phyloP scores from a whole-genome alignment of 2,888 invertebrate genomes.

The Bugulina stolonifera region DNA sequence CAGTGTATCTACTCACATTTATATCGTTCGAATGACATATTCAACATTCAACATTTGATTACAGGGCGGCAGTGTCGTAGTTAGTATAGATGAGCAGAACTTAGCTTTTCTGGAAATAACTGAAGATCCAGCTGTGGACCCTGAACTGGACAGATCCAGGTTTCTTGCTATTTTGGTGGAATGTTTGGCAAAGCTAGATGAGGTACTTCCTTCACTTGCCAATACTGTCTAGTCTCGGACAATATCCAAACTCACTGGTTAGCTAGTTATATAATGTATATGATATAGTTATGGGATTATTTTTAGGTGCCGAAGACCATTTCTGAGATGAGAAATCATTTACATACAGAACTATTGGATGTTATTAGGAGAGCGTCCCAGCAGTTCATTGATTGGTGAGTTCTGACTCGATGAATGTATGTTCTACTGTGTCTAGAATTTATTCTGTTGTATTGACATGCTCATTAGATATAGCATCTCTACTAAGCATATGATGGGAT shows the following conservation, averaged over 20 bases:
- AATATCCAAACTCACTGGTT: too few relatives aligned
- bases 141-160: conserved; percentile 58
- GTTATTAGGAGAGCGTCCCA: conserved; percentile 75
- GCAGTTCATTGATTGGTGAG: conserved; percentile 61
- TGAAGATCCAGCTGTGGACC: conserved; percentile 40
- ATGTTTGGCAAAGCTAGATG: conserved; percentile 74
- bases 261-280: too few relatives aligned
- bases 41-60: too few relatives aligned
- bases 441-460: too few relatives aligned
- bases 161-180: conserved; percentile 73
- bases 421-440: too few relatives aligned
- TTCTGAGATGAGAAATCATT: conserved; percentile 65
- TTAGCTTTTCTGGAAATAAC: conserved; percentile 28
- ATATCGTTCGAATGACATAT: too few relatives aligned
- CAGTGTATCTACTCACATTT: too few relatives aligned
- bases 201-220: conserved; percentile 59
- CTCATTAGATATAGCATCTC: too few relatives aligned
- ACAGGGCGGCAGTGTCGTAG: conserved; percentile 21
- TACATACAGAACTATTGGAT: conserved; percentile 72
- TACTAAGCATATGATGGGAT: too few relatives aligned
- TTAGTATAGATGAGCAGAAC: conserved; percentile 12
- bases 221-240: too few relatives aligned
- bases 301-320: conserved; percentile 12
- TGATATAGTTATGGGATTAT: too few relatives aligned
- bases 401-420: not conserved